Conservation (phyloP, 2,797 vertebrate species). For the Poeciliopsis gracilis region DNA sequence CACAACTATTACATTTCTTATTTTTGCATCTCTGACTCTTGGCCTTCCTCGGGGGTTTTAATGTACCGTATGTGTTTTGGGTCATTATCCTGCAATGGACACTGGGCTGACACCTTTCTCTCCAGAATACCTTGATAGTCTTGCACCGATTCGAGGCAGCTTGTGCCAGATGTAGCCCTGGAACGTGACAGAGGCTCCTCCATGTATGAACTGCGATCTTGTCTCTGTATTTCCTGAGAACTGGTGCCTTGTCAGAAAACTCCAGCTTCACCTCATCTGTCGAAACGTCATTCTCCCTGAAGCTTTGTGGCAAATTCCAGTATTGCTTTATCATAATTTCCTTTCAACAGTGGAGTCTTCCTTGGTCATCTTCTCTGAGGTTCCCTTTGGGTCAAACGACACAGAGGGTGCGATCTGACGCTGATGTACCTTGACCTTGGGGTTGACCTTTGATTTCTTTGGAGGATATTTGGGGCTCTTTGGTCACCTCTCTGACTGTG, state of each 20-base stretch:
- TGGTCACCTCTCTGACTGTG: too few relatives aligned
- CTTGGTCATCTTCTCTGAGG: too few relatives aligned
- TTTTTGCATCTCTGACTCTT: too few relatives aligned
- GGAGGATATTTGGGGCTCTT: not conserved
- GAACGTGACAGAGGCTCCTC: not conserved
- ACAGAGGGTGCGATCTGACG: too few relatives aligned
- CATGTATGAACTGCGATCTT: not conserved
- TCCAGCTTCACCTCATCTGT: too few relatives aligned
- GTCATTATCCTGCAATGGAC: not conserved
- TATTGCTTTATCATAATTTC: too few relatives aligned
- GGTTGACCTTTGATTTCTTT: not conserved
- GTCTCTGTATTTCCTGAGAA: not conserved
- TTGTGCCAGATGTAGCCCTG: not conserved
- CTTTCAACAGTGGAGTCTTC: too few relatives aligned
- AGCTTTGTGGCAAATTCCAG: too few relatives aligned
- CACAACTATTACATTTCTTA: not conserved
- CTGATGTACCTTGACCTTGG: too few relatives aligned
- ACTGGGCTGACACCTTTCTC: not conserved
- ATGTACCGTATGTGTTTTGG: not conserved
- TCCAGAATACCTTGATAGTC: not conserved
- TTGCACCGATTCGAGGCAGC: not conserved
- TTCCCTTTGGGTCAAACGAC: too few relatives aligned
- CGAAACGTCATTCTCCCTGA: too few relatives aligned
- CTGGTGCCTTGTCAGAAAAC: too few relatives aligned
- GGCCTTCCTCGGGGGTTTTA: not conserved